phyloP scores from a whole-genome alignment of 2,888 invertebrate species.

The Chydorus sphaericus region DNA sequence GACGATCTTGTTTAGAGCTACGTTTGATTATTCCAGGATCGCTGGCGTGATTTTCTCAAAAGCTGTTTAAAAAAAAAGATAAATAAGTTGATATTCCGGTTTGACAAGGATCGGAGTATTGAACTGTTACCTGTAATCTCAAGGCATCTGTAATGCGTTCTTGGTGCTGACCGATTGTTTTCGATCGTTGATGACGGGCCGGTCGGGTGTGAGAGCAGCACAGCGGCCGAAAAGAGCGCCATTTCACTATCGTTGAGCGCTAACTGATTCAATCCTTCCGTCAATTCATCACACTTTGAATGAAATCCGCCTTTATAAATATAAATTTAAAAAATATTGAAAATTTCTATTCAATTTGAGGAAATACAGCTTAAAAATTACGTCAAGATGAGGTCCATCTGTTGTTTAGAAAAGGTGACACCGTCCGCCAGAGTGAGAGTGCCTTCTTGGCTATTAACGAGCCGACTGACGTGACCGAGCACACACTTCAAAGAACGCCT shows the following conservation, averaged over 20 bases:
- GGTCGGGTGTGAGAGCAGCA: slow-evolving; percentile 65
- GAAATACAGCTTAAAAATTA: slow-evolving; percentile 41
- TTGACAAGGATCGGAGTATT: too few relatives aligned
- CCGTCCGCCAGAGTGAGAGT: slow-evolving; percentile 83
- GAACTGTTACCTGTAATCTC: slow-evolving; percentile 58
- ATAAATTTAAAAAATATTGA: too few relatives aligned
- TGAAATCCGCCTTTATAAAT: too few relatives aligned
- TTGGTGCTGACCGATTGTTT: slow-evolving; percentile 60
- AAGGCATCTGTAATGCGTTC: slow-evolving; percentile 76
- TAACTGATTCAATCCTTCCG: slow-evolving; percentile 51
- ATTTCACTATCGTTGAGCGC: slow-evolving; percentile 77
- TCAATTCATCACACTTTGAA: slow-evolving; percentile 63
- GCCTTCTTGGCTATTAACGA: slow-evolving; percentile 50
- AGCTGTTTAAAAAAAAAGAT: slow-evolving; percentile 32
- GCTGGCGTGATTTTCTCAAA: slow-evolving; percentile 41
- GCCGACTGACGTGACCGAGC: slow-evolving; percentile 69
- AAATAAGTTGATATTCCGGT: too few relatives aligned
- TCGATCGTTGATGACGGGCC: slow-evolving; percentile 64
- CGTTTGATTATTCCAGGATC: slow-evolving; percentile 43
- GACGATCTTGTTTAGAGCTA: slow-evolving; percentile 45
- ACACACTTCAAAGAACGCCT: too few relatives aligned
- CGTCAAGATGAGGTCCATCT: slow-evolving; percentile 75
- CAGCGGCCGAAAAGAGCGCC: slow-evolving; percentile 71
- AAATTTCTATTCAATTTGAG: neutral
- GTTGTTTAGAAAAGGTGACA: slow-evolving; percentile 60